Evolutionary conservation across 2,888 invertebrate genomes (phyloP), one percentile per base, ranked within the genome.

Genomic region (Amblyteles armatorius): DNA sequence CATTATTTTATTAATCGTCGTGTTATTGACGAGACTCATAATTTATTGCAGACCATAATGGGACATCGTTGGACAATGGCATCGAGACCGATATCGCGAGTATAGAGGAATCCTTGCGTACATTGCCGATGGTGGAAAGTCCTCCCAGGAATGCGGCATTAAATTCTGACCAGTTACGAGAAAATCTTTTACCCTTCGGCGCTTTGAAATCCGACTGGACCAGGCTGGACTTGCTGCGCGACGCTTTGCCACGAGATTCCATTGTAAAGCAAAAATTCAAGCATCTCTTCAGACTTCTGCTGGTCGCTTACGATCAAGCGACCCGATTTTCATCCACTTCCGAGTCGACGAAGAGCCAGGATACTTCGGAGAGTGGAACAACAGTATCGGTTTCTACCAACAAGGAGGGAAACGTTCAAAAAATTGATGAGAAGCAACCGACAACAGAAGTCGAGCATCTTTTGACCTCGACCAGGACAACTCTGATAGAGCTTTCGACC

Each of bases 151-250:
- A 87, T 82, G 74, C 88, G 82, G 84, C 19, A 74, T 50, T 44
- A 86, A 65, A 52, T 88, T 86, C 69, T 52, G 84, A 52, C 85
- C 85, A 73, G 0, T 52, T 44, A 29, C 80, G 82, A 52, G 63
- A 71, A 33, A 71, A 79, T 11, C 60, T 82, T 22, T 52, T 81
- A 78, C 91, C 90, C 3, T 91, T 91, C 33, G 92, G 92, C 7
- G 79, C 86, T 19, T 74, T 90, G 0, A 79, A 79, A 26, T 87
- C 89, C 0, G 92, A 92, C 57, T 92, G 91, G 92, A 44, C 82
- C 11, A 88, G 92, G 60, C 80, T 90, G 19, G 26, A 44, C 6
- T 79, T 91, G 19, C 79, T 91, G 26, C 86, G 72, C 60, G 83
- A 88, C 0, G 81, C 87, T 5, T 88, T 89, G 55, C 88, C 91